Evolutionary conservation across 2,888 invertebrate genomes (phyloP).

Genomic region (Pinctada fucata): DNA sequence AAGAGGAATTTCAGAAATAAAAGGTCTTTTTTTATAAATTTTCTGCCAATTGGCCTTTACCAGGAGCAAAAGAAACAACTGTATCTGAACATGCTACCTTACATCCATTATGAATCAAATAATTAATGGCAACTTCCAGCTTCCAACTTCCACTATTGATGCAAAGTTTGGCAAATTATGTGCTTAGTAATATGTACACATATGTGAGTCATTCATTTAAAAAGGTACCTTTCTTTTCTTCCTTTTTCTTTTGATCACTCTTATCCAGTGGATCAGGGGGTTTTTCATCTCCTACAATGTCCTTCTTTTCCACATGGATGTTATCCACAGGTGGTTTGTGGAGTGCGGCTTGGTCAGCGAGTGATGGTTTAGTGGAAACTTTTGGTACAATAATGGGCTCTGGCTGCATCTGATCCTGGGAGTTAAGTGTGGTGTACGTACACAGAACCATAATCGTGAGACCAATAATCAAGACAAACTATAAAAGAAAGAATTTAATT

Average conservation of each 20-base stretch:
- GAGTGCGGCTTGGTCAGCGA: background rate
- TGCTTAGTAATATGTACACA: too few relatives aligned
- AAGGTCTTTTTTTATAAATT: too few relatives aligned
- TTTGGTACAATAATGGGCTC: conserved; percentile 16
- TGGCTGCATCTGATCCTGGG: conserved; percentile 68
- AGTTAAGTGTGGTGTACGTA: conserved; percentile 90
- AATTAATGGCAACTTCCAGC: too few relatives aligned
- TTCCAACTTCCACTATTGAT: too few relatives aligned
- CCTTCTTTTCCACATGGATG: conserved; percentile 37
- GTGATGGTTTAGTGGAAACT: background rate
- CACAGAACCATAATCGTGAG: conserved; percentile 92
- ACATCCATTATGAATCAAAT: too few relatives aligned
- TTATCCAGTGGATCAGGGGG: background rate
- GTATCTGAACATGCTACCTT: too few relatives aligned
- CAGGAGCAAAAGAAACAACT: too few relatives aligned
- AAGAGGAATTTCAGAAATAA: too few relatives aligned
- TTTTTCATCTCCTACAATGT: background rate
- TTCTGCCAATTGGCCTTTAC: too few relatives aligned
- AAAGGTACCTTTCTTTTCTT: background rate
- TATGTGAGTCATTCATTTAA: background rate
- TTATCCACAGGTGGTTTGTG: conserved; percentile 14
- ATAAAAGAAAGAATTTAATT: conserved; percentile 53
- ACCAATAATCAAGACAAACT: conserved; percentile 88
- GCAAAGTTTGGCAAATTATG: too few relatives aligned
- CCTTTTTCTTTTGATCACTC: background rate